Conservation (phyloP, 2,888 invertebrate genomes). For the Drosophila peninsularis region DNA sequence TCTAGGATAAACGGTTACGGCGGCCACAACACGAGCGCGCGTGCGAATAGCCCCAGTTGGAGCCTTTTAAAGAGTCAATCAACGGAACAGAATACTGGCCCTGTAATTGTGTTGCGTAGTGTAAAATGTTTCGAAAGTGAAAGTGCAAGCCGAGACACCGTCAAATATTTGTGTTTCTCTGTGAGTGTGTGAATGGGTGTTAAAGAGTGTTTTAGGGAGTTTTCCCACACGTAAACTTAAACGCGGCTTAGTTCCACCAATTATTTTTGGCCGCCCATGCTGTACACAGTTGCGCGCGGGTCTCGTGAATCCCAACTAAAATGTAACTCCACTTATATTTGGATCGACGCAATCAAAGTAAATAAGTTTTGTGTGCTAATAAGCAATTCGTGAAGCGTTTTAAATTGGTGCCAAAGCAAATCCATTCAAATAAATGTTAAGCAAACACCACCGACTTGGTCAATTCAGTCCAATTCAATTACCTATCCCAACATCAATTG, state of each 20-base stretch:
- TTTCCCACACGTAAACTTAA: conserved; percentile 14
- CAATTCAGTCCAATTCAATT: conserved; percentile 25
- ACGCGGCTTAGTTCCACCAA: conserved; percentile 8
- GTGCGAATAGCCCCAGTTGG: conserved; percentile 61
- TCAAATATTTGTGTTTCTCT: neutral
- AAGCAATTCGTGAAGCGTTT: conserved; percentile 36
- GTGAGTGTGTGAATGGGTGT: conserved; percentile 15
- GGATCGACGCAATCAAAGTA: conserved; percentile 32
- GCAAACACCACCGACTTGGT: conserved; percentile 61
- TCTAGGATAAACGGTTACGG: conserved; percentile 85
- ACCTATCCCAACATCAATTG: conserved; percentile 39
- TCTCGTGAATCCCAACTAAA: conserved; percentile 25
- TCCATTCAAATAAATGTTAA: conserved; percentile 24
- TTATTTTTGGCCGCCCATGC: conserved; percentile 1
- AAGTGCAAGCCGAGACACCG: conserved; percentile 20
- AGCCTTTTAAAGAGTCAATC: conserved; percentile 44
- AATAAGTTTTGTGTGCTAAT: conserved; percentile 27
- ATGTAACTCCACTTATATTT: conserved; percentile 62
- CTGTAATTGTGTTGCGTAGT: conserved; percentile 45
- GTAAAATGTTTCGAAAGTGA: conserved; percentile 32
- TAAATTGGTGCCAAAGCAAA: conserved; percentile 68
- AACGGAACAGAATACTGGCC: conserved; percentile 25
- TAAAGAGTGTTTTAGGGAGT: conserved; percentile 14
- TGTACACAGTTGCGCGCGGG: conserved; percentile 46
- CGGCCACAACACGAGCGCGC: conserved; percentile 85